Conservation (phyloP, 2,113 vertebrate genomes). For the Mystacornis crossleyi region DNA sequence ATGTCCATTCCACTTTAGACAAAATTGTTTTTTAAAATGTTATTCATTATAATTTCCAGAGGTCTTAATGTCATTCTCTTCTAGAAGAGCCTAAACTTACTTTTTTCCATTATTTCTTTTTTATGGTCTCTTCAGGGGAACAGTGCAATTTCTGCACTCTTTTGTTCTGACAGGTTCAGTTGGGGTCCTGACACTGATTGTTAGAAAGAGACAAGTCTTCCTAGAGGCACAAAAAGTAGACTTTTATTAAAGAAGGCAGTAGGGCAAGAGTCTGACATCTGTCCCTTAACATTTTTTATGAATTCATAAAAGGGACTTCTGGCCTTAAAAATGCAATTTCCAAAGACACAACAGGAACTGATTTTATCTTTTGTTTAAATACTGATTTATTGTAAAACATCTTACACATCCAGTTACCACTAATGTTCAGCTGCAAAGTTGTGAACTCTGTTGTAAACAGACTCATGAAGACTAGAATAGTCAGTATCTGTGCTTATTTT, state of each 20-base stretch:
- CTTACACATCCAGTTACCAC: not conserved
- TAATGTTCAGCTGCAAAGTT: not conserved
- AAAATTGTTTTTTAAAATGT: not conserved
- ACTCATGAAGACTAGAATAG: not conserved
- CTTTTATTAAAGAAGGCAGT: conserved; percentile 17
- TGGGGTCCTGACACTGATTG: conserved; percentile 13
- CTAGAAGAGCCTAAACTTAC: not conserved
- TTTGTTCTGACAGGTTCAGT: conserved; percentile 31
- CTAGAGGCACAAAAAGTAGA: conserved; percentile 8
- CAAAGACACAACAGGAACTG: not conserved
- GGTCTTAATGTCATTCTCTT: not conserved
- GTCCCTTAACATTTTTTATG: not conserved
- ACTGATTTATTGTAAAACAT: not conserved
- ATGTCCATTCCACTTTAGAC: not conserved
- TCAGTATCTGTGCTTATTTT: not conserved
- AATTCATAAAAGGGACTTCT: not conserved
- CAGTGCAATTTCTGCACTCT: not conserved
- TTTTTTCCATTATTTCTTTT: not conserved
- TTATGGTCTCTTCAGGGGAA: not conserved
- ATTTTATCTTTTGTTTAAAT: not conserved
- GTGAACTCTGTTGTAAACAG: not conserved
- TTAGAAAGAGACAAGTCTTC: conserved; percentile 34
- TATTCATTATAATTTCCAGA: not conserved
- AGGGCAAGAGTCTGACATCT: conserved; percentile 8
- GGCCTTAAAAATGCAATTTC: not conserved